These are phyloP conservation scores for Zosterops pallidus DNA, from an alignment of 2,113 vertebrate genomes.

Conservation along the genomic window DNA sequence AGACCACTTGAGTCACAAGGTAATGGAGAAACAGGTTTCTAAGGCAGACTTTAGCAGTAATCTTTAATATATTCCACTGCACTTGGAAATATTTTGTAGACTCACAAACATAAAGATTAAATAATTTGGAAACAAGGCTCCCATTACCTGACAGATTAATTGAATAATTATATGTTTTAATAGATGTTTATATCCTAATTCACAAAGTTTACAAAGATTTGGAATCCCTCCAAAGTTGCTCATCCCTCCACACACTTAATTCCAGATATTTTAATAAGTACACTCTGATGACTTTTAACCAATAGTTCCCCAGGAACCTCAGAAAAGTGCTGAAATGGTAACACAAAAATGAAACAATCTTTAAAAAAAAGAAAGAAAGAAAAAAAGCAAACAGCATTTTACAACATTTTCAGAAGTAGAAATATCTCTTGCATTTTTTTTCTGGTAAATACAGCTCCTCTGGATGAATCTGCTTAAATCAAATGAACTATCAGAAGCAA, in stretches of 20 bases:
- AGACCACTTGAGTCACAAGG: neutral
- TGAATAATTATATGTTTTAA: constrained; percentile 9
- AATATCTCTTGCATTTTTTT: neutral
- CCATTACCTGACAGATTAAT: constrained; percentile 17
- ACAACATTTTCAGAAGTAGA: neutral
- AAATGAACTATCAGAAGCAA: neutral
- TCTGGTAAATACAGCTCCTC: neutral
- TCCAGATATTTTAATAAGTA: constrained; percentile 21
- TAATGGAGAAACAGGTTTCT: neutral
- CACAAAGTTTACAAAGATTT: constrained; percentile 39
- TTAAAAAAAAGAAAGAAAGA: neutral
- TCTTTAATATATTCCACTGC: neutral
- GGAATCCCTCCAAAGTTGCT: constrained; percentile 42
- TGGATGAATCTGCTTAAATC: neutral
- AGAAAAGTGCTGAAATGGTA: neutral
- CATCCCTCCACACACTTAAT: neutral
- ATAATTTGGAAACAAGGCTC: neutral
- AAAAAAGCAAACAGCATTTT: neutral
- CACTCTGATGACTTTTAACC: neutral
- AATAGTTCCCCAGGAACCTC: neutral
- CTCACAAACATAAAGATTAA: neutral
- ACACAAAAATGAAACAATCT: neutral
- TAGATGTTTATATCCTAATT: constrained; percentile 11
- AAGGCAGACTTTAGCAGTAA: neutral
- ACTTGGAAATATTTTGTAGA: neutral